A percentile compares a stretch with the other conserved stretches of the same genome.
Conservation (phyloP, 2,888 invertebrate genomes). For the Timandra comae region DNA sequence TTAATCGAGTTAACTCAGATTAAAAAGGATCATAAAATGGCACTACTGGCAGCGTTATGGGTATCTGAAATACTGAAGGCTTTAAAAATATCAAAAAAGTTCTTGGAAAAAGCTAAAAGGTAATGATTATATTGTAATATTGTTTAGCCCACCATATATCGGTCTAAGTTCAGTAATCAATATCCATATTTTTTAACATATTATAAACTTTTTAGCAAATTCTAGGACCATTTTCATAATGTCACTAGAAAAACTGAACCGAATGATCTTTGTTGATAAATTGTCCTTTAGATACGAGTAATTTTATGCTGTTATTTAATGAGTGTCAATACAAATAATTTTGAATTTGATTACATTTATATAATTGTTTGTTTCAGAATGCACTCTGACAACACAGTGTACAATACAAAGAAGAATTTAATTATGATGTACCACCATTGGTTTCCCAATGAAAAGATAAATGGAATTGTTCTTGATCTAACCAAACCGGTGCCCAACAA, state of each 20-base stretch:
- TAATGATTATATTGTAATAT: slow-evolving; percentile 28
- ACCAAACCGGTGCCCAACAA: slow-evolving; percentile 47
- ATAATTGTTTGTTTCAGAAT: slow-evolving; percentile 32
- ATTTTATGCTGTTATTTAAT: neutral
- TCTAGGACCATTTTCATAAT: too few species aligned
- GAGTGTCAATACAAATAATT: neutral
- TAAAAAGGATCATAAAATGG: slow-evolving; percentile 36
- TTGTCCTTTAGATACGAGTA: too few species aligned
- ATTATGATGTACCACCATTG: slow-evolving; percentile 43
- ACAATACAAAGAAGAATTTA: slow-evolving; percentile 45
- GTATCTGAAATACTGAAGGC: slow-evolving; percentile 64
- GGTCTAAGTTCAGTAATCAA: too few species aligned
- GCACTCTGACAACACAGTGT: slow-evolving; percentile 20
- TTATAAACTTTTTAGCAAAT: too few species aligned
- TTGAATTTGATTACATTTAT: too few species aligned
- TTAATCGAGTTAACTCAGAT: slow-evolving; percentile 57
- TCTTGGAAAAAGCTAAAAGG: slow-evolving; percentile 39
- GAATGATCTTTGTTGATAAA: too few species aligned
- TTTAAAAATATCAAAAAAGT: slow-evolving; percentile 52
- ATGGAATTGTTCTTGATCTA: slow-evolving; percentile 48
- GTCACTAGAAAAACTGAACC: too few species aligned
- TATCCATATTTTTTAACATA: too few species aligned
- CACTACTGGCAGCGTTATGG: slow-evolving; percentile 72
- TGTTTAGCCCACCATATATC: neutral
- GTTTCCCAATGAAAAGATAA: slow-evolving; percentile 53